A percentile compares a stretch with the other conserved stretches of the same genome.
Evolutionary conservation across 2,113 vertebrate species (phyloP).

Genomic region (Spea multiplicata): DNA sequence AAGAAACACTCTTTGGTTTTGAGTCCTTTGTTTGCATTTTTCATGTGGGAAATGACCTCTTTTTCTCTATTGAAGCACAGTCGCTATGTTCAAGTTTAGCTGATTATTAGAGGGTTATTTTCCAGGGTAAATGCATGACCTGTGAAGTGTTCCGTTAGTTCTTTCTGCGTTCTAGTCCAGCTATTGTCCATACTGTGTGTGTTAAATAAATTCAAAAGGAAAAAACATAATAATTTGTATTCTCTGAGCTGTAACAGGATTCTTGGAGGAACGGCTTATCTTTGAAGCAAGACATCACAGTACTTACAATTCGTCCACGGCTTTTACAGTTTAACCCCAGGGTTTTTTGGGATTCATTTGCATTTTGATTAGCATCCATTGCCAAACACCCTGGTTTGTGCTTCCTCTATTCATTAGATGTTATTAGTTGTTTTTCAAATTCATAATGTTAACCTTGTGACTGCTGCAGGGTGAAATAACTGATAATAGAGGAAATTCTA

Average conservation of each 20-base stretch:
- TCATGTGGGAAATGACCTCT: too few relatives aligned
- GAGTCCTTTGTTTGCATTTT: too few relatives aligned
- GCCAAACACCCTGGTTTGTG: slow-evolving; percentile 27
- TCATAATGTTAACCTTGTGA: slow-evolving; percentile 18
- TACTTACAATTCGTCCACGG: slow-evolving; percentile 30
- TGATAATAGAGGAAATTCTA: slow-evolving; percentile 23
- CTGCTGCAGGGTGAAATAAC: slow-evolving; percentile 5
- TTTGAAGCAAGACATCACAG: slow-evolving; percentile 43
- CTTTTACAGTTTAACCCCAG: slow-evolving; percentile 38
- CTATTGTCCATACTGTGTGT: background rate
- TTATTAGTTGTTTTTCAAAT: slow-evolving; percentile 44
- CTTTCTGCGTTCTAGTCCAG: too few relatives aligned
- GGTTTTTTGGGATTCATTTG: slow-evolving; percentile 38
- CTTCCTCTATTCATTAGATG: slow-evolving; percentile 40
- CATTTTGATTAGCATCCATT: slow-evolving; percentile 41
- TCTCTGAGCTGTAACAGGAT: background rate
- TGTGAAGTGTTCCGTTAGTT: too few relatives aligned
- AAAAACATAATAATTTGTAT: slow-evolving; percentile 22
- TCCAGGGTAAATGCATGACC: too few relatives aligned
- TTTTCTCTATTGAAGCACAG: too few relatives aligned
- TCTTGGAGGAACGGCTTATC: slow-evolving; percentile 28
- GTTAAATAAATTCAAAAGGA: background rate
- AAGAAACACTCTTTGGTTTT: too few relatives aligned
- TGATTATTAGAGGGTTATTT: too few relatives aligned
- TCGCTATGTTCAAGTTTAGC: too few relatives aligned